Evolutionary conservation across 1,140 invertebrate genomes (phyloP), one percentile per base, ranked within the genome.

Genomic region (Prorops nasuta): DNA sequence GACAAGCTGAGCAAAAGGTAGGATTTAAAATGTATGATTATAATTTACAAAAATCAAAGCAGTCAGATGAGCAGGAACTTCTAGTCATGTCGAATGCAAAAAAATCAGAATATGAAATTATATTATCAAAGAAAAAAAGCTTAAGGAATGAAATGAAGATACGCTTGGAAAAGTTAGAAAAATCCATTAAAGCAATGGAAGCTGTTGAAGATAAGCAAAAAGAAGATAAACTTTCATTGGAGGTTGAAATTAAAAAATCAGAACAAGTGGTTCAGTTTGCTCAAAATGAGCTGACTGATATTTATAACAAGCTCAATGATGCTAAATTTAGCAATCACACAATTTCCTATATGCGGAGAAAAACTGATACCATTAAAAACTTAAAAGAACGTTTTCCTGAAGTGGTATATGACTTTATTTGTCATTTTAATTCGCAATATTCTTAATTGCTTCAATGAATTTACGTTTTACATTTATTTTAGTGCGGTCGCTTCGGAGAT

Each of bases 401-500:
- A 49, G 95, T 98, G 63, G 89, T 91, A 76, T 80, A 80, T 18
- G 31, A 9, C 18, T 18, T 38, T 38, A 1, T 37, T 9, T 14
- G 28, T 16, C 18, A 28, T 22, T 8, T 39, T 32, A 16, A 39
- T 55, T 1, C 40, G 14, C 16, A 60, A 61, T 60, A n/a, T 31
- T 28, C 39, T 3, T 41, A 21, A 16, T 47, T 39, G 14, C 41
- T 37, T 3, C 20, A 21, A 37, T 28, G 7, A 24, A 22, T 19
- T 32, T 22, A 39, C 35, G 48, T 31, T 44, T 45, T 58, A 56
- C 51, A 54, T 24, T 28, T 6, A 37, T 42, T 78, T 78, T 51
- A 91, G 85, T 91, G 91, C 77, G 96, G 96, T 70, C 84, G 96
- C 36, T 89, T 99, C 83, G 92, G 94, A 53, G 94, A 98, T 75